Base-by-base conservation (phyloP, 2,888 invertebrate genomes). In the Mesorhabditis spiculigera region DNA sequence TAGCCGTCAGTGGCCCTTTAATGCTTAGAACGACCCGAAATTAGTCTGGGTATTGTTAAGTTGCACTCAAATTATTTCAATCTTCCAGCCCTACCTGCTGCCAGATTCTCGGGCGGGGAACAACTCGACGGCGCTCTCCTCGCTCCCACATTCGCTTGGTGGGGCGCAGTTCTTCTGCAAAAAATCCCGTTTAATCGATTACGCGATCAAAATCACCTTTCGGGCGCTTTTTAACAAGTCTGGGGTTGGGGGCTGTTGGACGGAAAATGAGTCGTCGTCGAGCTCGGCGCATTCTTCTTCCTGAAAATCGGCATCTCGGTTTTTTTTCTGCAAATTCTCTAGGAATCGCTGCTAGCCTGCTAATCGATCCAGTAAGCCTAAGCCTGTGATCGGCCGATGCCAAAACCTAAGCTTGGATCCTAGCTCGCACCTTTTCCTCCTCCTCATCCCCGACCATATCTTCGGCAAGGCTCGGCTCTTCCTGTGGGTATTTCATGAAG, bases 401-500 rank as follows among this genome's bases (percentile, higher is more conserved):
- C 28, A 28, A 28, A 28, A 28, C 28, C 28, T 28, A 28, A 28
- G 28, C 28, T n/a, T 71, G 66, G 28, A 73, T 70, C 44, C 71
- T 76, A 41, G 78, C 77, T 43, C 78, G 77, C 8, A 80, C 80
- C 16, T 80, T 78, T 61, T 80, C 79, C 6, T 75, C 68, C 43
- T 78, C 77, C 50, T 76, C 76, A 58, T 78, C 74, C 45, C 77
- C 77, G 66, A 73, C 69, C n/a, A 67, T 66, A 42, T 77, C 75
- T 67, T 76, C 74, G 10, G 69, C 66, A 61, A 71, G 72, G 28
- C 72, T 71, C 45, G 84, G 84, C 67, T 81, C 78, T 69, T 80
- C 78, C 13, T 81, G 74, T 65, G 78, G 76, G 65, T 85, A 83
- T 45, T 71, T 71, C 42, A 74, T 72, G 71, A 85, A 85, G 75